phyloP scores from a whole-genome alignment of 2,888 invertebrate species.

The Therioaphis trifolii region DNA sequence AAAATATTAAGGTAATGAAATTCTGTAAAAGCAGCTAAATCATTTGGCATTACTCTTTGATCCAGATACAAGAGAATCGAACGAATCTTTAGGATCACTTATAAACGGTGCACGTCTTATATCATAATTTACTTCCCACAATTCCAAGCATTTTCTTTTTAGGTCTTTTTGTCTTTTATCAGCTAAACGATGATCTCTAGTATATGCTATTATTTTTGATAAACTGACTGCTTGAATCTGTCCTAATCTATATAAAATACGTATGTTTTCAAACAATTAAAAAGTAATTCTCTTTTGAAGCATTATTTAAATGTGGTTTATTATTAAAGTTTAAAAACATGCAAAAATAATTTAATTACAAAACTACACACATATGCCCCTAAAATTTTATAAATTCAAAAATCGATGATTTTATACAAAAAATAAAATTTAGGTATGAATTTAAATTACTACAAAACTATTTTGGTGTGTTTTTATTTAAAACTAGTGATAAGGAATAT shows the following conservation, averaged over 20 bases:
- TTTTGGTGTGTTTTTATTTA: too few relatives aligned
- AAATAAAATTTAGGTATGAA: too few relatives aligned
- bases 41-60: conserved; percentile 25
- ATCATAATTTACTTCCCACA: conserved; percentile 77
- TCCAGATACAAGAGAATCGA: conserved; percentile 40
- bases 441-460: too few relatives aligned
- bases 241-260: conserved; percentile 73
- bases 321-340: too few relatives aligned
- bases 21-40: background rate
- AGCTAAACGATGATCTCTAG: conserved; percentile 77
- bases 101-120: conserved; percentile 61
- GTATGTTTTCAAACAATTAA: too few relatives aligned
- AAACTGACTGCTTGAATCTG: conserved; percentile 81
- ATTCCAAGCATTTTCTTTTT: conserved; percentile 77
- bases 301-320: too few relatives aligned
- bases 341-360: too few relatives aligned
- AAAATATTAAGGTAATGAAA: background rate
- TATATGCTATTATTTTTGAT: conserved; percentile 85
- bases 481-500: too few relatives aligned
- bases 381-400: too few relatives aligned
- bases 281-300: too few relatives aligned
- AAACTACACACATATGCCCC: too few relatives aligned
- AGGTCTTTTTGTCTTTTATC: conserved; percentile 81
- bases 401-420: too few relatives aligned
- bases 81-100: conserved; percentile 28